These are phyloP conservation scores for Danio albolineatus DNA, from an alignment of 2,797 vertebrate genomes.

Conservation along the genomic window DNA sequence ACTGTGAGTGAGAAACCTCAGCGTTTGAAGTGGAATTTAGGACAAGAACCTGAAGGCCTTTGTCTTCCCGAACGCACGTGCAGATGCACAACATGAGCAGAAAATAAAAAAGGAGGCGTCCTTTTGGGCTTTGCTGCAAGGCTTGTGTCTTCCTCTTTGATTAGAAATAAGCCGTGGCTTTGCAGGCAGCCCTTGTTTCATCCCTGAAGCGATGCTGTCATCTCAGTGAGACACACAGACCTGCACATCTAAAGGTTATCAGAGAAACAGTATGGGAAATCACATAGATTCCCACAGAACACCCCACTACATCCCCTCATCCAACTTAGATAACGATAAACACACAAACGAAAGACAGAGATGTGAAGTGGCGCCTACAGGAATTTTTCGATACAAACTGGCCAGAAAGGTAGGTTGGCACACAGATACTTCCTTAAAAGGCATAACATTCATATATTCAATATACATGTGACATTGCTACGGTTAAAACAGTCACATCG, in stretches of 20 bases:
- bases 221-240: slow-evolving; percentile 36
- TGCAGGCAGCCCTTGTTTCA: slow-evolving; percentile 22
- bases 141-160: slow-evolving; percentile 47
- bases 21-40: slow-evolving; percentile 45
- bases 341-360: neutral
- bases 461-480: neutral
- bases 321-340: neutral
- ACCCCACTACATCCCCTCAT: neutral
- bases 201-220: slow-evolving; percentile 45
- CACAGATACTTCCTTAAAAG: neutral
- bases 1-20: slow-evolving; percentile 37
- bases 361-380: neutral
- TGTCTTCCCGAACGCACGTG: slow-evolving; percentile 11
- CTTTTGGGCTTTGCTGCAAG: slow-evolving; percentile 22
- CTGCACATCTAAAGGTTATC: slow-evolving; percentile 50
- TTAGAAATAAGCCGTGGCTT: slow-evolving; percentile 48
- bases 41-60: slow-evolving; percentile 13
- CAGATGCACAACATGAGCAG: neutral
- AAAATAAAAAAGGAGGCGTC: neutral
- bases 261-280: slow-evolving; percentile 26
- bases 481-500: neutral
- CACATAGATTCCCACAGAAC: neutral
- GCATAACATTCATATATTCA: too few species aligned
- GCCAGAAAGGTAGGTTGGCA: neutral
- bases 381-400: neutral